Base-by-base conservation (phyloP, 1,140 invertebrate genomes). In the Heliconius nattereri region DNA sequence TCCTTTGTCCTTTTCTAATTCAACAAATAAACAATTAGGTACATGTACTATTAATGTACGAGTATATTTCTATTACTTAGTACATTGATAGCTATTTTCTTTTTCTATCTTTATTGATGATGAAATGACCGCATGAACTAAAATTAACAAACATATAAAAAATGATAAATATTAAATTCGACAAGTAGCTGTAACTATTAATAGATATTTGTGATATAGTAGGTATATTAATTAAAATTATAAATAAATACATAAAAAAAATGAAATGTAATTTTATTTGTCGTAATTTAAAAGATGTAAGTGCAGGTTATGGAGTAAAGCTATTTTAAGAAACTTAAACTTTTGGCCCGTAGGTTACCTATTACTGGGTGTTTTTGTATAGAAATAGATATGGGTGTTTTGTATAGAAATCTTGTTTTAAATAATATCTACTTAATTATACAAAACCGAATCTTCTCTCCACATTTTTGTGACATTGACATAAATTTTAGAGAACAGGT, bases 401-500 rank as follows among this genome's bases (percentile, higher is more conserved):
- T n/a, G n/a, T n/a, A n/a, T n/a, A n/a, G 20, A 52, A 16, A 45
- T 52, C 19, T 52, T 20, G 16, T 20, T 20, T 52, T 52, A 52
- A 52, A 19, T 57, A 26, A 60, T 23, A 26, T 9, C 54, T 23
- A 60, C 54, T 60, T 60, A 60, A 23, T 60, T 60, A 60, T 60
- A 60, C 20, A 60, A 60, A 60, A 60, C n/a, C 54, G n/a, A 60
- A 23, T 86, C 85, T 85, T 89, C 87, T 86, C 85, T 87, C 78
- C 83, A 88, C 84, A 85, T 86, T 86, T 84, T 84, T 81, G 83
- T 88, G 88, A 87, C 90, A 91, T 90, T 91, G 90, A 90, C 90
- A 91, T 89, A 88, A 90, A 91, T 90, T 89, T 85, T 71, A 84
- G 77, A 83, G 85, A 91, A 91, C 89, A 86, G 85, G 90, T 92